Conservation (phyloP, 2,888 invertebrate genomes). For the Apamea crenata region DNA sequence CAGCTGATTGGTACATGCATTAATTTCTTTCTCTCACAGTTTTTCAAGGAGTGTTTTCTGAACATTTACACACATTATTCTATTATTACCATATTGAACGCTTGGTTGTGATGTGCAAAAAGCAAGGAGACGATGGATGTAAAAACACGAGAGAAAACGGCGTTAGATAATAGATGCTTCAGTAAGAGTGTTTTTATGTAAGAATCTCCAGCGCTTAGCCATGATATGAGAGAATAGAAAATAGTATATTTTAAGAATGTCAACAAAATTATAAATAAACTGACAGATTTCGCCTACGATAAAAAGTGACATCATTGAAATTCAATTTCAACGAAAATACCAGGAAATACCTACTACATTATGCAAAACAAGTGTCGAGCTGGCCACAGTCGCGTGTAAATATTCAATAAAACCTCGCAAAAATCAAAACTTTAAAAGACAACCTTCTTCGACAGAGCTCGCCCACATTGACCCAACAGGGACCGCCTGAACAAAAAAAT, state of each 20-base stretch:
- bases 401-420: not conserved
- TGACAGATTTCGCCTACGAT: not conserved
- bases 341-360: not conserved
- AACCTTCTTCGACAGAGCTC: not conserved
- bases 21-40: constrained; percentile 28
- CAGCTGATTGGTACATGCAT: constrained; percentile 41
- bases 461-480: not conserved
- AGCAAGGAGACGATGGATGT: constrained; percentile 4
- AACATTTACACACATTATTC: constrained; percentile 58
- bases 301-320: not conserved
- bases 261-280: not conserved
- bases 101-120: constrained; percentile 30
- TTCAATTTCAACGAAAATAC: not conserved
- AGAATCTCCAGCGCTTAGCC: not conserved
- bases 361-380: not conserved
- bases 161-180: not conserved
- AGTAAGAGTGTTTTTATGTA: not conserved
- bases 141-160: constrained; percentile 39
- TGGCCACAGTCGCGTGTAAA: not conserved
- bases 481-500: not conserved
- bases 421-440: not conserved
- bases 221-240: not conserved
- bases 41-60: constrained; percentile 52
- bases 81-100: constrained; percentile 59
- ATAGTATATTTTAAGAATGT: not conserved